Evolutionary conservation across 2,797 vertebrate genomes (phyloP), one percentile per base, ranked within the genome.

Genomic region (Halcyon leucocephala): DNA sequence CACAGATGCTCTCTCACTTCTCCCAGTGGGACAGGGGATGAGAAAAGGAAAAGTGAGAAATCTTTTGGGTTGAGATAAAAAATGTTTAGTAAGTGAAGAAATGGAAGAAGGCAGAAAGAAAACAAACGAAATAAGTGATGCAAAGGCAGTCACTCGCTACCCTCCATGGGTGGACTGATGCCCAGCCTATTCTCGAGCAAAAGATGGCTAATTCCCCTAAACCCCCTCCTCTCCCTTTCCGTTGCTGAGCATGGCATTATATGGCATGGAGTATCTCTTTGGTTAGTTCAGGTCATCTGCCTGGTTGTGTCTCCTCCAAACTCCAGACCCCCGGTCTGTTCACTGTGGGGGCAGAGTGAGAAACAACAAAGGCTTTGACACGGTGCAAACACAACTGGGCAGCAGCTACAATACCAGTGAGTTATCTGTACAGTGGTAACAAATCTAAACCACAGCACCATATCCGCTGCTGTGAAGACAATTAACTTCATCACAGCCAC

Each of bases 301-400:
- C 44, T 71, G 21, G 8, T 46, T 69, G 22, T 84, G 48, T 62
- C 41, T 48, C 64, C 28, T 67, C 66, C 51, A 35, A 77, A 0
- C 16, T 29, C 66, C n/a, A 2, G 1, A 25, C 20, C 20, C 44
- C 21, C 29, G 64, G 0, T 24, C 31, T 35, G 0, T 48, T 73
- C 49, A 10, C 15, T 71, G 16, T 41, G 17, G n/a, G 15, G 41
- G 20, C 13, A 70, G 39, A 81, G 39, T 20, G 58, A 72, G 51
- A 69, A 74, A 31, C n/a, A 74, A 10, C 24, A 35, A 77, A 89
- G 42, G 29, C 71, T 31, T 52, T 73, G 58, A 12, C 10, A 2
- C 14, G 62, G 14, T 82, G 61, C 57, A 82, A 46, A 14, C 8
- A 2, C 16, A 58, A 10, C 76, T 58, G 44, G 74, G 58, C 41